phyloP scores from a whole-genome alignment of 2,797 vertebrate genomes.

The Mormyrus hasselquistii region DNA sequence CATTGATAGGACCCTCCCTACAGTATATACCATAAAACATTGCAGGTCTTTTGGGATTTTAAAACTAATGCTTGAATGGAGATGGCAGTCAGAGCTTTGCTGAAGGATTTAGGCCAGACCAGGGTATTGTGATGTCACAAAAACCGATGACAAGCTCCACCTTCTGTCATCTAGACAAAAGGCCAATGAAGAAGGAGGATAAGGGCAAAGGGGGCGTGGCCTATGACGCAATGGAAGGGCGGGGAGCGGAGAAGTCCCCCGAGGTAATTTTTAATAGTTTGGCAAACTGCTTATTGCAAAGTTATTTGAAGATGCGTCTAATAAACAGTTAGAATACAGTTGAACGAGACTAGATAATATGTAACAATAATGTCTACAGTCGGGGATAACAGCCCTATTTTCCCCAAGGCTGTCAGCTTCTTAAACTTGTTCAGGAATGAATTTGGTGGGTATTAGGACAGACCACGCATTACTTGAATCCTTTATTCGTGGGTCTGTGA shows the following conservation, averaged over 20 bases:
- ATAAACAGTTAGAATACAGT: neutral
- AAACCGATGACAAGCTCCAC: neutral
- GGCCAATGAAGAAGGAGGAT: slow-evolving; percentile 25
- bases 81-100: neutral
- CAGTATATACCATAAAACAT: neutral
- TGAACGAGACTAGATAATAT: neutral
- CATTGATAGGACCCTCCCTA: neutral
- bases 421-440: neutral
- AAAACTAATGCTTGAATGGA: neutral
- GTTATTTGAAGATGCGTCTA: neutral
- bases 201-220: slow-evolving; percentile 19
- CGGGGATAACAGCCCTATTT: neutral
- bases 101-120: neutral
- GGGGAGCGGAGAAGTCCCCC: slow-evolving; percentile 12
- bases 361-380: neutral
- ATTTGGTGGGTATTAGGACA: neutral
- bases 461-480: neutral
- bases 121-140: neutral
- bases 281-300: neutral
- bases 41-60: neutral
- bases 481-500: neutral
- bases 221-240: slow-evolving; percentile 29
- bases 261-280: slow-evolving; percentile 22
- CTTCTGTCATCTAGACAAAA: slow-evolving; percentile 21
- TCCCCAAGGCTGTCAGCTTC: neutral